Evolutionary conservation across 2,888 invertebrate genomes (phyloP).

Genomic region (Ophion costatus): DNA sequence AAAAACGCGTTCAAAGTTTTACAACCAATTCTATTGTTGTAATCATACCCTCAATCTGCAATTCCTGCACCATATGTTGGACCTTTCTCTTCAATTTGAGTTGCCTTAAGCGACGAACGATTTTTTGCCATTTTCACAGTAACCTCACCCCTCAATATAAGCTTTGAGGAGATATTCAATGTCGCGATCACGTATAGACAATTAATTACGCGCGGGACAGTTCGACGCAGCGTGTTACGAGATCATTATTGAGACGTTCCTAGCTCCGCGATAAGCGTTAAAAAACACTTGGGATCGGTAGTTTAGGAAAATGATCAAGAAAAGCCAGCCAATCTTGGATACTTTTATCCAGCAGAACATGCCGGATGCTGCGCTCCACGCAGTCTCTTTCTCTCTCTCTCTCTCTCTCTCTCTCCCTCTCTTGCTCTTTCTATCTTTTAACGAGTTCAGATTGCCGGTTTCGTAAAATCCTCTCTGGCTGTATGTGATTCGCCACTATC

Average conservation of each 20-base stretch:
- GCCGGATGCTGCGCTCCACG: constrained; percentile 11
- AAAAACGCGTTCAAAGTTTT: too few species aligned
- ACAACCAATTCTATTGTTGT: too few species aligned
- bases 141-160: too few species aligned
- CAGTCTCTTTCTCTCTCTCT: not conserved
- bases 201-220: constrained; percentile 38
- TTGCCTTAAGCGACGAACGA: too few species aligned
- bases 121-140: too few species aligned
- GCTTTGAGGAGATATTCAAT: too few species aligned
- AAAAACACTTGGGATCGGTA: not conserved
- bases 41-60: too few species aligned
- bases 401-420: not conserved
- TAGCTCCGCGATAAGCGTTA: not conserved
- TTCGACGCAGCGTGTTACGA: not conserved
- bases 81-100: too few species aligned
- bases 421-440: not conserved
- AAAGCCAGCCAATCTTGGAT: not conserved
- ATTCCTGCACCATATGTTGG: too few species aligned
- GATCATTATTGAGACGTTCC: constrained; percentile 32
- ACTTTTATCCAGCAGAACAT: not conserved
- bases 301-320: not conserved
- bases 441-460: not conserved
- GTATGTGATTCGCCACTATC: constrained; percentile 50
- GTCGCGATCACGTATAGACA: constrained; percentile 1
- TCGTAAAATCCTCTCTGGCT: constrained; percentile 22